Evolutionary conservation across 1,140 invertebrate genomes (phyloP), one percentile per base, ranked within the genome.

Genomic region (Dryas iulia): DNA sequence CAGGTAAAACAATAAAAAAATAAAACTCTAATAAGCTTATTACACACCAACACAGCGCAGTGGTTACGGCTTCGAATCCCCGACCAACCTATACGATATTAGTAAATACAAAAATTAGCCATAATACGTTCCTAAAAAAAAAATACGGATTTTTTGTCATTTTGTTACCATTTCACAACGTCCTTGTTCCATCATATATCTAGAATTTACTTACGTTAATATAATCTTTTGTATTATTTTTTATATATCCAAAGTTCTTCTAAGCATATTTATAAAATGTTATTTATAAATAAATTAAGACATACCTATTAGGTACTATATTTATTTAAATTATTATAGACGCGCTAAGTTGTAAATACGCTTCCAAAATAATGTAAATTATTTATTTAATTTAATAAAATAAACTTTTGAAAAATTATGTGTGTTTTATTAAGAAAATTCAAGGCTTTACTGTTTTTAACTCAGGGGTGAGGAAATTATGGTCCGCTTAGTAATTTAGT

Each of bases 301-400:
- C 18, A 35, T 3, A 21, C 6, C n/a, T 47, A 47, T 2, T 21
- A 2, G 12, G n/a, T 26, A 59, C 30, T 28, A 53, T 68, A 84
- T 87, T 86, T 87, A 87, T 86, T 84, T 86, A 82, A 86, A 81
- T 83, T 86, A 83, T 83, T 83, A 12, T 79, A 78, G 72, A 71
- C 25, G 39, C 31, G 63, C 70, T 83, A 89, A 89, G 86, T 71
- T 89, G 86, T 89, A 89, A 83, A 90, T 90, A 89, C 66, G 84
- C 84, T 89, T 81, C 73, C 63, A 70, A 35, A 71, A 78, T 12
- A 80, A 83, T 89, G 81, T 90, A 87, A 90, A 86, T 90, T 90
- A 90, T 90, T 88, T 90, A 90, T 89, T 90, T 89, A 89, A 83
- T 82, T 74, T 78, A 76, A 77, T 61, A 78, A 67, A 47, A 78